Evolutionary conservation across 2,113 vertebrate species (phyloP).

Genomic region (Myrmecophaga tridactyla): DNA sequence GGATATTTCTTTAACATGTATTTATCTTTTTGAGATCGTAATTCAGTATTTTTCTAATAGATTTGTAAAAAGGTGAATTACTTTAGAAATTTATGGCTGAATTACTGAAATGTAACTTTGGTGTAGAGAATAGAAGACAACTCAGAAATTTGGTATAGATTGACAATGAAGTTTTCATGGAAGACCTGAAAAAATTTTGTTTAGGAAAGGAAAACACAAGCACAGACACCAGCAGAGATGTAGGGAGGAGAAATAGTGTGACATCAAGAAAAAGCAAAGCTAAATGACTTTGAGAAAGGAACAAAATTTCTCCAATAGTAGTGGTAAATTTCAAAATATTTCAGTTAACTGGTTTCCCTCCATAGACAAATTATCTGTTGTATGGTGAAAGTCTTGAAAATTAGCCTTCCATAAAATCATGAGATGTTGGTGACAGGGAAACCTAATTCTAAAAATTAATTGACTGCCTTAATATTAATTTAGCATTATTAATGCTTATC

Average conservation of each 20-base stretch:
- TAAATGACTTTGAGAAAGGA: background rate
- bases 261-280: background rate
- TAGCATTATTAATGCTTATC: background rate
- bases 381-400: background rate
- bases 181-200: background rate
- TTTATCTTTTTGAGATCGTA: background rate
- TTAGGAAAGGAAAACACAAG: background rate
- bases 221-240: background rate
- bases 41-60: background rate
- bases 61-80: background rate
- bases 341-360: background rate
- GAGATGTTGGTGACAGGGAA: background rate
- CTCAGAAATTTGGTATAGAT: background rate
- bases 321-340: background rate
- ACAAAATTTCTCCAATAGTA: background rate
- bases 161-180: background rate
- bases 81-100: background rate
- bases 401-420: background rate
- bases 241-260: background rate
- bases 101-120: background rate
- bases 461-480: background rate
- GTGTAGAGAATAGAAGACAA: background rate
- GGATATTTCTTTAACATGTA: background rate
- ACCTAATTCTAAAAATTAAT: background rate
- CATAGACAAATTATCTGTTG: background rate